Evolutionary conservation across 2,113 vertebrate species (phyloP).

Genomic region (Pelodiscus sinensis): DNA sequence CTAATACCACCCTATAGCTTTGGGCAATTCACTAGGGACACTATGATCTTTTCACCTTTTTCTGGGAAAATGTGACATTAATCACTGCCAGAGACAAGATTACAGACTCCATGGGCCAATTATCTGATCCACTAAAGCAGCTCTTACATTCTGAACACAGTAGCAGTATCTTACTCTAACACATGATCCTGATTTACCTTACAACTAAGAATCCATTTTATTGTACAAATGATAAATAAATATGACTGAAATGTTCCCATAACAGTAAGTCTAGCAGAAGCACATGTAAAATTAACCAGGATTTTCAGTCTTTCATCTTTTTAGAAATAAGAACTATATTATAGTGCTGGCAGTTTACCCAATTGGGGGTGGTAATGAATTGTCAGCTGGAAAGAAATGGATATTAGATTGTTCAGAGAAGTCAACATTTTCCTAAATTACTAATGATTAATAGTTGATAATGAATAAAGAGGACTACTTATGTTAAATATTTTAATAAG

Average conservation of each 20-base stretch:
- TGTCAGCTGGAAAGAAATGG: neutral
- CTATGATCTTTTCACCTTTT: neutral
- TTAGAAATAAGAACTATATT: neutral
- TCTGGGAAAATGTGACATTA: neutral
- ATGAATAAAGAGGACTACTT: neutral
- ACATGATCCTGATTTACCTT: neutral
- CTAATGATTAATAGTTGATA: neutral
- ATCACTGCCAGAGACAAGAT: neutral
- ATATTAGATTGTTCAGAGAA: neutral
- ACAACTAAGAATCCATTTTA: neutral
- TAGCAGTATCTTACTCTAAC: neutral
- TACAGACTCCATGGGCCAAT: accelerated
- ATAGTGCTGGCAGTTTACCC: neutral
- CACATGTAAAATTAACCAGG: neutral
- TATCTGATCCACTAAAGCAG: accelerated
- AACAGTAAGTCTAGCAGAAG: neutral
- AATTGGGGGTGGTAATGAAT: neutral
- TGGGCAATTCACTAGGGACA: accelerated
- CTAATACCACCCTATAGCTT: neutral
- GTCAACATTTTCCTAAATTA: neutral
- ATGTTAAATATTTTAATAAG: neutral
- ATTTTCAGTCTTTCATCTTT: neutral
- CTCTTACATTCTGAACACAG: neutral
- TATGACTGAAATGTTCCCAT: neutral
- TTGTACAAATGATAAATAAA: neutral